Conservation (phyloP, 2,797 vertebrate species). For the Miichthys miiuy region DNA sequence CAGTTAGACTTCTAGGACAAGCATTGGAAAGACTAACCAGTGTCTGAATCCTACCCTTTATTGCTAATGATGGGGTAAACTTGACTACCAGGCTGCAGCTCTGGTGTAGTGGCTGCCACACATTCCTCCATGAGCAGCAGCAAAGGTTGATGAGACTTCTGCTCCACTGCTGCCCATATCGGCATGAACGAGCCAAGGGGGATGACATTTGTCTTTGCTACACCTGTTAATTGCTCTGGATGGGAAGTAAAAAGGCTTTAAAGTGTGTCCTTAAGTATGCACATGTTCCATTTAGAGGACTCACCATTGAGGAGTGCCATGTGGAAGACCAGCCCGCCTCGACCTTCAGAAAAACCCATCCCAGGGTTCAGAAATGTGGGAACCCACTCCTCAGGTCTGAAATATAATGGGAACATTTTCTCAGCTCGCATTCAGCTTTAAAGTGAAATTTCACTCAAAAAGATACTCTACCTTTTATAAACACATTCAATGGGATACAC, state of each 20-base stretch:
- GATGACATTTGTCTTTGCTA: slow-evolving; percentile 69
- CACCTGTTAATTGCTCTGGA: slow-evolving; percentile 77
- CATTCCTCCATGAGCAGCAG: slow-evolving; percentile 87
- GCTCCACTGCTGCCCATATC: slow-evolving; percentile 85
- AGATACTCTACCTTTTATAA: slow-evolving; percentile 63
- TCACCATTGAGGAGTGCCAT: slow-evolving; percentile 83
- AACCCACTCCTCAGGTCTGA: slow-evolving; percentile 69
- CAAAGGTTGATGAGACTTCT: slow-evolving; percentile 81
- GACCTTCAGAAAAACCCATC: slow-evolving; percentile 58
- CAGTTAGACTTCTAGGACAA: rapidly evolving
- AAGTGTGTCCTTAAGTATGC: rapidly evolving
- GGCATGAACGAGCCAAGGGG: slow-evolving; percentile 79
- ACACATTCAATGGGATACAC: slow-evolving; percentile 70
- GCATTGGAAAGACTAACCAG: rapidly evolving
- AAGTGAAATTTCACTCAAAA: background rate
- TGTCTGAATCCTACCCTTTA: slow-evolving; percentile 76
- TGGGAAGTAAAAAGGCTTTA: background rate
- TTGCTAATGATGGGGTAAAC: slow-evolving; percentile 83
- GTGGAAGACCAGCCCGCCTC: slow-evolving; percentile 74
- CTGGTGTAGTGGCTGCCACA: slow-evolving; percentile 63
- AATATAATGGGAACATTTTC: background rate
- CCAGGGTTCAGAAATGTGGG: slow-evolving; percentile 65
- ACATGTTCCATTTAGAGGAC: background rate
- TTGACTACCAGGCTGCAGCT: slow-evolving; percentile 52
- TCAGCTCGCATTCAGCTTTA: background rate